Conservation (phyloP, 2,888 invertebrate species). For the Margaritifera margaritifera region DNA sequence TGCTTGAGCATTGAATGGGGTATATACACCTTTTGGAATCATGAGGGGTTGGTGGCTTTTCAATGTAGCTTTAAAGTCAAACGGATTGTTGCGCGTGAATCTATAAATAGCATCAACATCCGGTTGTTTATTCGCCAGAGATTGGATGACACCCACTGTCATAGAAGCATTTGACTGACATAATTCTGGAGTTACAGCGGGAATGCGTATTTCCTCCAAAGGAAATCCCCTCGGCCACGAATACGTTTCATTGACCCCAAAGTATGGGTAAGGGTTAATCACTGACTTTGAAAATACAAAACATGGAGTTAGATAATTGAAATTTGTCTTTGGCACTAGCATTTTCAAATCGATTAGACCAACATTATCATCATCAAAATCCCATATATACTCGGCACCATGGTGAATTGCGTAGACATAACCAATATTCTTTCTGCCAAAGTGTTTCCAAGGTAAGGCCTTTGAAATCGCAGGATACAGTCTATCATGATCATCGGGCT, state of each 20-base stretch:
- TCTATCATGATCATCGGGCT: slow-evolving; percentile 3
- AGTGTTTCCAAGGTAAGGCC: slow-evolving; percentile 8
- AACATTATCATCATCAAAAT: slow-evolving; percentile 25
- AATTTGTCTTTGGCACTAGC: neutral
- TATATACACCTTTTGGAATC: slow-evolving; percentile 10
- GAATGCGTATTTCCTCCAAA: slow-evolving; percentile 9
- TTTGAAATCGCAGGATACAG: slow-evolving; percentile 10
- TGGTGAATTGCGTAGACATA: slow-evolving; percentile 23
- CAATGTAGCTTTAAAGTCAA: slow-evolving; percentile 11
- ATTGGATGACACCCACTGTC: slow-evolving; percentile 16
- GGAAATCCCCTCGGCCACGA: slow-evolving; percentile 26
- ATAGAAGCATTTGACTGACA: no score
- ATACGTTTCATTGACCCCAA: slow-evolving; percentile 10
- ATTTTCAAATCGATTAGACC: neutral
- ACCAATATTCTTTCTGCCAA: slow-evolving; percentile 24
- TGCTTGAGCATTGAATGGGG: slow-evolving; percentile 25
- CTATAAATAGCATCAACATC: slow-evolving; percentile 28
- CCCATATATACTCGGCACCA: slow-evolving; percentile 17
- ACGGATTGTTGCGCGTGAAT: slow-evolving; percentile 15
- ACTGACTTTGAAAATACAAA: neutral
- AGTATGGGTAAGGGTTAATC: slow-evolving; percentile 24
- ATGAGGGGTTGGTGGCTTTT: slow-evolving; percentile 4
- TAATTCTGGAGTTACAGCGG: neutral
- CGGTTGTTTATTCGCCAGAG: slow-evolving; percentile 20
- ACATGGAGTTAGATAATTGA: slow-evolving; percentile 1